Conservation (phyloP, 2,113 vertebrate genomes). For the Cervus canadensis region DNA sequence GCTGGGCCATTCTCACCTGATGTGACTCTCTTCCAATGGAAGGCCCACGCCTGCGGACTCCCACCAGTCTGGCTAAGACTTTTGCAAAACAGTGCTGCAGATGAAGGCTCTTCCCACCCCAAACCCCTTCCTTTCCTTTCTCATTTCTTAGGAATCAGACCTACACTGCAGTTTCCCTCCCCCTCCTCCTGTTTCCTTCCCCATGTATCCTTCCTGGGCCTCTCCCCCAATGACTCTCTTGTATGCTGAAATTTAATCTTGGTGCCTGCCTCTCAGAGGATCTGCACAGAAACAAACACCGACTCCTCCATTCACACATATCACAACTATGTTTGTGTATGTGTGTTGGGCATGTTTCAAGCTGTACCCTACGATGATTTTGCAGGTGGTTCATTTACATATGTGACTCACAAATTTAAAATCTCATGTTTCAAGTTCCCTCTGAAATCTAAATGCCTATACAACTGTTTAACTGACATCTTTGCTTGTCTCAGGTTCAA, state of each 20-base stretch:
- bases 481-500: background rate
- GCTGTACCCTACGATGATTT: background rate
- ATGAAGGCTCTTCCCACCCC: background rate
- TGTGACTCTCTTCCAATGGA: background rate
- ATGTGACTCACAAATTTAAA: background rate
- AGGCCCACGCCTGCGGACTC: rapidly evolving
- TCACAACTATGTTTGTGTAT: background rate
- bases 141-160: background rate
- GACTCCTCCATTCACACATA: background rate
- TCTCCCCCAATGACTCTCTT: background rate
- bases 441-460: background rate
- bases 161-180: background rate
- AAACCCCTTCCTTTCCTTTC: background rate
- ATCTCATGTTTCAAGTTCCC: background rate
- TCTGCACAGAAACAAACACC: background rate
- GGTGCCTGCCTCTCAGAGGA: background rate
- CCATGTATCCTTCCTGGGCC: background rate
- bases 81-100: background rate
- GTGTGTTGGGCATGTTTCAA: background rate
- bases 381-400: background rate
- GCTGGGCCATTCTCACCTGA: background rate
- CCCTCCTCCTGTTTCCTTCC: background rate
- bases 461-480: background rate
- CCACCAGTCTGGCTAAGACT: background rate
- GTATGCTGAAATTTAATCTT: background rate